Conservation (phyloP, 2,797 vertebrate genomes). For the Echeneis naucrates region DNA sequence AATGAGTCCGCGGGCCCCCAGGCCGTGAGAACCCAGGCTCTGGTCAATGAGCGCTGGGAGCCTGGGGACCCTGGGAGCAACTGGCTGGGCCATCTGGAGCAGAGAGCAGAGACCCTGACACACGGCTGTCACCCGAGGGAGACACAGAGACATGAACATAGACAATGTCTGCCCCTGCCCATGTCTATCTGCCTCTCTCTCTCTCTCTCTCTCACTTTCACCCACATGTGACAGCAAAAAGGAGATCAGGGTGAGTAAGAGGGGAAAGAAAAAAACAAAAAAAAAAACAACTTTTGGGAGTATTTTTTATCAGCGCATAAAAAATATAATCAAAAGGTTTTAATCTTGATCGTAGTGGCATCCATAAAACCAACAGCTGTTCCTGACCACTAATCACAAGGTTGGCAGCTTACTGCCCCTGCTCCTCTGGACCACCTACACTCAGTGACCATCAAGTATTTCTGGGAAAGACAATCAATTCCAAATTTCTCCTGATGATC, state of each 20-base stretch:
- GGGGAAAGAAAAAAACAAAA: no score
- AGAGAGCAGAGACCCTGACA: slow-evolving; percentile 80
- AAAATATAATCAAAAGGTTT: background rate
- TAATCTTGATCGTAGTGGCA: background rate
- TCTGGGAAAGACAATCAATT: background rate
- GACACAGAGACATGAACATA: slow-evolving; percentile 61
- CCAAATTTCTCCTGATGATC: background rate
- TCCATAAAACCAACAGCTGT: background rate
- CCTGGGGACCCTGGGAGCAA: slow-evolving; percentile 74
- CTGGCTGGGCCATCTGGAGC: slow-evolving; percentile 81
- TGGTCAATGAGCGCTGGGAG: slow-evolving; percentile 78
- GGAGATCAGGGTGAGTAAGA: slow-evolving; percentile 16
- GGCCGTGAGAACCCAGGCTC: slow-evolving; percentile 83
- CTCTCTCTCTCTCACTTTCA: background rate
- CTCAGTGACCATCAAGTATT: no score
- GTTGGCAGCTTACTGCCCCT: background rate
- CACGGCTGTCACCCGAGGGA: slow-evolving; percentile 78
- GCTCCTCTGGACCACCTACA: background rate
- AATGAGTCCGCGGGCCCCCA: slow-evolving; percentile 75
- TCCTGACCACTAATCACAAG: background rate
- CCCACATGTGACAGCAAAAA: slow-evolving; percentile 32
- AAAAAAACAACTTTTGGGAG: no score
- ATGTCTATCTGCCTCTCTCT: slow-evolving; percentile 38
- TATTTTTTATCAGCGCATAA: background rate
- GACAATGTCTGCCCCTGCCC: slow-evolving; percentile 65